These are phyloP conservation scores for Gymnoscopelus braueri DNA, from an alignment of 2,797 vertebrate genomes.

Conservation along the genomic window DNA sequence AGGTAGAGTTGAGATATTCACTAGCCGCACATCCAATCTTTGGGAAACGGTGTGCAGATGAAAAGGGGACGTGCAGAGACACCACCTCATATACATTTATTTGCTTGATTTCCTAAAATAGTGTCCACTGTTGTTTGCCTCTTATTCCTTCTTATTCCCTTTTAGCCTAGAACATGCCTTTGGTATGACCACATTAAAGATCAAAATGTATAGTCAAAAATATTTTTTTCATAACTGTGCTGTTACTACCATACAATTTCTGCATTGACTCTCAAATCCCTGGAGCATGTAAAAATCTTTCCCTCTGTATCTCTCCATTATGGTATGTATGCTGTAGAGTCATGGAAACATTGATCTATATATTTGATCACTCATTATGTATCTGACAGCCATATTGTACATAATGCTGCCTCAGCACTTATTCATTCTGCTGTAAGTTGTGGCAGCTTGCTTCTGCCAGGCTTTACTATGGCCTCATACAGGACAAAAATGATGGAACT, in stretches of 20 bases:
- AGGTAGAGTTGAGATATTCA: slow-evolving; percentile 99
- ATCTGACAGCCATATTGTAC: slow-evolving; percentile 29
- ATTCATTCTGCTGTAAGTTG: not conserved
- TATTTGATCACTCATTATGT: slow-evolving; percentile 27
- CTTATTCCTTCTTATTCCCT: slow-evolving; percentile 73
- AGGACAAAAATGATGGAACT: not conserved
- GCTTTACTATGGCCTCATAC: not conserved
- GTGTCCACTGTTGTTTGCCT: slow-evolving; percentile 67
- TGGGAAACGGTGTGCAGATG: slow-evolving; percentile 90
- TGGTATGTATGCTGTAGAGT: slow-evolving; percentile 31
- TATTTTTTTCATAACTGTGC: slow-evolving; percentile 3
- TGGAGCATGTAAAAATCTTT: not conserved
- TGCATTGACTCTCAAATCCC: not conserved
- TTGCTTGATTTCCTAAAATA: slow-evolving; percentile 82
- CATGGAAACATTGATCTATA: slow-evolving; percentile 38
- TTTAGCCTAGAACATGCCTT: slow-evolving; percentile 48
- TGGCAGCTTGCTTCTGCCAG: slow-evolving; percentile 8
- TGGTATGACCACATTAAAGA: slow-evolving; percentile 17
- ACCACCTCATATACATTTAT: slow-evolving; percentile 89
- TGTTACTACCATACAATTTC: slow-evolving; percentile 3
- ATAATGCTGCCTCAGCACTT: slow-evolving; percentile 27
- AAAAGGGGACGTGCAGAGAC: slow-evolving; percentile 87
- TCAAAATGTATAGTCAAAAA: slow-evolving; percentile 15
- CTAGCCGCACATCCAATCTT: slow-evolving; percentile 90
- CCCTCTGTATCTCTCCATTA: not conserved